Evolutionary conservation across 1,140 invertebrate species (phyloP), one percentile per base, ranked within the genome.

Genomic region (Drosophila gunungcola): DNA sequence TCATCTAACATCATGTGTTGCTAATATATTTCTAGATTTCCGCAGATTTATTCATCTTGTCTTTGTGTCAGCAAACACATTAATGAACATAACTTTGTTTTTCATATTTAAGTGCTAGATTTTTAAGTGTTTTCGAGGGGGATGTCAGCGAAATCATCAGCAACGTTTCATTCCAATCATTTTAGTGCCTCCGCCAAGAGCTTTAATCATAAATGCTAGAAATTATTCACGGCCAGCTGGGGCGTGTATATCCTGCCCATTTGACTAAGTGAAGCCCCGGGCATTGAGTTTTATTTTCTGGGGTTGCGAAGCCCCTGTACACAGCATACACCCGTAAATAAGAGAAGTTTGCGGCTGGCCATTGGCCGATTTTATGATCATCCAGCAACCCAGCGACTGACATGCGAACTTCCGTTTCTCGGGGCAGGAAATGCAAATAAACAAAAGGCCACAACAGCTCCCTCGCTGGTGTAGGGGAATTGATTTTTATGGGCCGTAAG

Each of bases 401-500:
- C 83, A 88, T 86, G 79, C 74, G 73, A 80, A 89, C 84, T 89
- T 88, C 83, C 83, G 83, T 70, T 78, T 62, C 34, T 72, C 45
- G 67, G 63, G 65, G 64, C 83, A 83, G 83, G 83, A 88, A 88
- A 89, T 89, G 84, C 83, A 88, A 83, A 88, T 88, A 88, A 88
- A 88, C 83, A 88, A 80, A 89, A 72, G 78, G 61, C 64, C 61
- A 52, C 51, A 46, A 62, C 64, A 41, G 60, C 54, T 53, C 45
- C 73, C 73, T 57, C 34, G 13, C 25, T n/a, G 34, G 3, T 73
- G 68, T 65, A 53, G 85, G 78, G 46, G 83, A 89, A 86, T 88
- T 89, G 83, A 86, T 86, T 89, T 88, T 88, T 89, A 88, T 88
- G 84, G 65, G 75, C 86, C 76, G 79, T 88, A 89, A 89, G 79